Evolutionary conservation across 2,113 vertebrate genomes (phyloP), one percentile per base, ranked within the genome.

Genomic region (Poicephalus meyeri): DNA sequence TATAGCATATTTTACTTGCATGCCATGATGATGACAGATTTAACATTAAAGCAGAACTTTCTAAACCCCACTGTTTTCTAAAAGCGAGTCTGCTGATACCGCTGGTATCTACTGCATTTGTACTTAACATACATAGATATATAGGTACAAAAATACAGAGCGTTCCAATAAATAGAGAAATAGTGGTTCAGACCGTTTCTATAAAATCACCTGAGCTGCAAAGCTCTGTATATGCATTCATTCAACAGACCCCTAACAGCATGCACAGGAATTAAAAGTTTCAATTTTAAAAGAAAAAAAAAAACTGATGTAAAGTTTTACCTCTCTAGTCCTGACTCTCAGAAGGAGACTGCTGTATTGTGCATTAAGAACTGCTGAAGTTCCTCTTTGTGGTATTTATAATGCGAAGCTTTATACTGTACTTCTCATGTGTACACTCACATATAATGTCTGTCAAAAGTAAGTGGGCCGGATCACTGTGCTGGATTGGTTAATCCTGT

Each of bases 391-490:
- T 97, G 92, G 94, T 93, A 97, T 96, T 97, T 96, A 96, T 94
- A 97, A 97, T 97, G 97, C 39, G 95, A 97, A 98, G 97, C 97
- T 98, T 98, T 98, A 97, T 98, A 98, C 96, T 97, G 96, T 97
- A 98, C 96, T 98, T 97, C 97, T 97, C 92, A 89, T 97, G 97
- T 98, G 96, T 96, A 98, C 87, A 97, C 94, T 98, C 97, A 96
- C 89, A 97, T 95, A 88, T 95, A 96, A 94, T 94, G 97, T 95
- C 97, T 97, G 89, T 97, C 96, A 97, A 96, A 96, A 95, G 95
- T 94, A 95, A 95, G 95, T 97, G 97, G 97, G 97, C 93, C 93
- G 97, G 95, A 96, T 96, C 97, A 96, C 97, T 83, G 95, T 91
- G 94, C 96, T 93, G 95, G 97, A 98, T 98, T 98, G 98, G 98